Conservation (phyloP, 1,140 invertebrate species). For the Procambarus virginalis region DNA sequence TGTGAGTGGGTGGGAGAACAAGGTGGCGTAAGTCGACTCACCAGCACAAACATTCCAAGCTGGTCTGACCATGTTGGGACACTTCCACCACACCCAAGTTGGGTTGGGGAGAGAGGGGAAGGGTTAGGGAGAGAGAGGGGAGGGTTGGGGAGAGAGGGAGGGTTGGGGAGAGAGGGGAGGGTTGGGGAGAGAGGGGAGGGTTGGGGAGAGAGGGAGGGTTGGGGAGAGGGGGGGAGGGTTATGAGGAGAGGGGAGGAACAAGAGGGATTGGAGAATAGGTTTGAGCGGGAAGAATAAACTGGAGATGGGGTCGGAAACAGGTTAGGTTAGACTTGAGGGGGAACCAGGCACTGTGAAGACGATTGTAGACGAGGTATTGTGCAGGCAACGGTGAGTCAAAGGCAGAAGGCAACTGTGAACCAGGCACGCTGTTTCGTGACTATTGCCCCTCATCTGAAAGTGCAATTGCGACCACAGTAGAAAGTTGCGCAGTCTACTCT, state of each 20-base stretch:
- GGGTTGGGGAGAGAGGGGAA: conserved; percentile 2
- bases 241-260: background rate
- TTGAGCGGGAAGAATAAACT: background rate
- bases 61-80: background rate
- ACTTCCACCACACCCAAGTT: background rate
- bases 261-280: background rate
- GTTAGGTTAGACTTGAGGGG: background rate
- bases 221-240: background rate
- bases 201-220: background rate
- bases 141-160: background rate
- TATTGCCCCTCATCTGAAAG: conserved; percentile 1
- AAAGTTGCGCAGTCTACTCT: conserved; percentile 20
- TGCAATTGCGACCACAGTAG: conserved; percentile 17
- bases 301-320: too few relatives aligned
- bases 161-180: background rate
- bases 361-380: background rate
- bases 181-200: background rate
- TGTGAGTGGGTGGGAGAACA: background rate
- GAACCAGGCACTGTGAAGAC: too few relatives aligned
- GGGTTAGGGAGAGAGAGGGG: conserved; percentile 3
- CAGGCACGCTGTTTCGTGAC: background rate
- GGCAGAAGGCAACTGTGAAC: background rate
- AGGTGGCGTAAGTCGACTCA: background rate
- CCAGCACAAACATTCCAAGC: background rate
- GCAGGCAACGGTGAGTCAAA: background rate